A percentile compares a stretch with the other conserved stretches of the same genome.
Evolutionary conservation across 2,888 invertebrate genomes (phyloP).

Genomic region (Ptilodon capucinus): DNA sequence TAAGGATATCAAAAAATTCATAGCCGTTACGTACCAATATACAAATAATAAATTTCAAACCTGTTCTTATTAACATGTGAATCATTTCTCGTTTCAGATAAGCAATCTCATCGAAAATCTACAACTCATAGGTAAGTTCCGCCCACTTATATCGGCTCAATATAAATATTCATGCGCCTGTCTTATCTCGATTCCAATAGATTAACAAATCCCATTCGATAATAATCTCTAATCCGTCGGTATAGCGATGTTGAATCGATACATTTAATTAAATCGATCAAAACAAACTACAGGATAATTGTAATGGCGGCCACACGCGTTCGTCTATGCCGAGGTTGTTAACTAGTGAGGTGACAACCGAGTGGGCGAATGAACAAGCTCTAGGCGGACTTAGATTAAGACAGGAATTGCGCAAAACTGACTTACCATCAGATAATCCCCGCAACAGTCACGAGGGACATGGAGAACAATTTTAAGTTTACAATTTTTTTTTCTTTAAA

Average conservation of each 20-base stretch:
- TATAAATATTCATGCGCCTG: constrained; percentile 17
- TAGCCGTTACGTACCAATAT: neutral
- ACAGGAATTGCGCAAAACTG: neutral
- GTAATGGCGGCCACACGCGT: constrained; percentile 34
- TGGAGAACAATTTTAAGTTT: too few species aligned
- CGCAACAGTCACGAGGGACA: too few species aligned
- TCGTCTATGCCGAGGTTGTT: constrained; percentile 33
- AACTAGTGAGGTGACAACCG: constrained; percentile 29
- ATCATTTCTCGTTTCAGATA: constrained; percentile 27
- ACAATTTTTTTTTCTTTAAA: too few species aligned
- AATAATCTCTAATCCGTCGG: constrained; percentile 2
- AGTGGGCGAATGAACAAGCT: constrained; percentile 37
- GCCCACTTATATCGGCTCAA: neutral
- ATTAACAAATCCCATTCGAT: constrained; percentile 4
- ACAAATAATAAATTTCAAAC: neutral
- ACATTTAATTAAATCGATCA: constrained; percentile 9
- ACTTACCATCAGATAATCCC: too few species aligned
- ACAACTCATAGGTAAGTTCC: constrained; percentile 19
- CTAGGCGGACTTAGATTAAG: constrained; percentile 5
- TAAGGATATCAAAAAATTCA: too few species aligned
- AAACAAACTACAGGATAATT: constrained; percentile 18
- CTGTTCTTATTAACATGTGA: constrained; percentile 12
- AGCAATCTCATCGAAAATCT: constrained; percentile 7
- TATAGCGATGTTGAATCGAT: constrained; percentile 3
- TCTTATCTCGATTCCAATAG: constrained; percentile 14